Evolutionary conservation across 2,888 invertebrate species (phyloP), one percentile per base, ranked within the genome.

Genomic region (Epinotia ramella): DNA sequence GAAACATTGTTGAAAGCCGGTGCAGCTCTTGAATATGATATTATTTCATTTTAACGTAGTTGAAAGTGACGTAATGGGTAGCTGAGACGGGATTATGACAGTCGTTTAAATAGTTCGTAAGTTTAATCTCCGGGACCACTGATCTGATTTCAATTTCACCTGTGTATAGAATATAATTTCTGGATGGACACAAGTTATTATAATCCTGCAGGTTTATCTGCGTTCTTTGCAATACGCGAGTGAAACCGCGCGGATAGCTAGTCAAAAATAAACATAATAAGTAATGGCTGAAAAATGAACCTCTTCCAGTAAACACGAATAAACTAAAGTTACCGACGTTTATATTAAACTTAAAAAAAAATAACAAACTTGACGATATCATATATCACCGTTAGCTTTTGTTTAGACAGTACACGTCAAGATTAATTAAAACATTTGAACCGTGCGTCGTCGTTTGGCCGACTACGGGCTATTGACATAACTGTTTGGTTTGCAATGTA

Each of bases 401-500:
- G 53, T 64, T 64, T 56, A 7, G 46, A 65, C 57, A 57, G 40
- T 40, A 9, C 40, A n/a, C 16, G 53, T 63, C 62, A 24, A 28
- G 64, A 65, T 70, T 73, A 59, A 74, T 65, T 64, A 70, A 65
- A 69, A 64, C 57, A 64, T 64, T 73, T 40, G 59, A 57, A 57
- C 44, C 70, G 59, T 66, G 53, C 13, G n/a, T 7, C 24, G 18
- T 57, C 46, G 28, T 13, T 46, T 18, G 20, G 12, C 56, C n/a
- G 46, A 13, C 49, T 24, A 20, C 46, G 12, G 57, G 56, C 53
- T 72, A 76, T 72, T 76, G 76, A 76, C 70, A 64, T 73, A 71
- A 72, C 72, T 67, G 71, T 76, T 76, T 72, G 62, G 71, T 76
- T 71, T 72, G 76, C 72, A 33, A 75, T 67, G 62, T 59, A 70